phyloP scores from a whole-genome alignment of 2,113 vertebrate species.

The Falco punctatus region DNA sequence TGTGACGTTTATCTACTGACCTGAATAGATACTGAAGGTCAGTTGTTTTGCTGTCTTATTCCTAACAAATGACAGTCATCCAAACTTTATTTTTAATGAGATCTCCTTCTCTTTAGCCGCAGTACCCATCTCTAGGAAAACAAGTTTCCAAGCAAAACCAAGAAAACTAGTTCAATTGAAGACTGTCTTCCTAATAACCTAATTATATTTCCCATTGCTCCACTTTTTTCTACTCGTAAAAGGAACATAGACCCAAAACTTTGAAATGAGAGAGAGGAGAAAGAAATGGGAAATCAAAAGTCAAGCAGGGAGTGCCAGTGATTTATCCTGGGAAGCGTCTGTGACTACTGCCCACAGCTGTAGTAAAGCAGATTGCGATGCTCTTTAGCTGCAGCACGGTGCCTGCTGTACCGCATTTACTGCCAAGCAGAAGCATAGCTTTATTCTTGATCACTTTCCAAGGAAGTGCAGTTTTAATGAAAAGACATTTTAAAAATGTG shows the following conservation, averaged over 20 bases:
- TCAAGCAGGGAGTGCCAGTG: not conserved
- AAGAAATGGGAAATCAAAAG: constrained; percentile 34
- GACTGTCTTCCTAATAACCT: not conserved
- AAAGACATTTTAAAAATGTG: constrained; percentile 42
- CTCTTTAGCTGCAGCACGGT: not conserved
- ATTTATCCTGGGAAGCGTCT: constrained; percentile 12
- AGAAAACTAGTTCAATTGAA: not conserved
- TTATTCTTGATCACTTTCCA: constrained; percentile 53
- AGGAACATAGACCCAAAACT: not conserved
- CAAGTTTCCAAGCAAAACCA: not conserved
- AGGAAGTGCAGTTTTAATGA: constrained; percentile 63
- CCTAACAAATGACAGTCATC: not conserved
- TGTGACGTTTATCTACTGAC: constrained; percentile 14
- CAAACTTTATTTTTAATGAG: constrained; percentile 54
- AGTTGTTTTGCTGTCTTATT: constrained; percentile 14
- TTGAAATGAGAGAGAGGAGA: not conserved
- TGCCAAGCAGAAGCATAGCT: constrained; percentile 55
- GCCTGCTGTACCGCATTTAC: constrained; percentile 13
- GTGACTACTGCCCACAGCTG: constrained; percentile 16
- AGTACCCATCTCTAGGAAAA: not conserved
- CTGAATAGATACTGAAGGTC: constrained; percentile 42
- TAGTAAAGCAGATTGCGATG: constrained; percentile 30
- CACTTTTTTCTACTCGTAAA: not conserved
- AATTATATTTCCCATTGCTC: constrained; percentile 14
- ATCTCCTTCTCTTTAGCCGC: not conserved